Conservation (phyloP, 2,888 invertebrate genomes). For the Eueremaeus valkanovi region DNA sequence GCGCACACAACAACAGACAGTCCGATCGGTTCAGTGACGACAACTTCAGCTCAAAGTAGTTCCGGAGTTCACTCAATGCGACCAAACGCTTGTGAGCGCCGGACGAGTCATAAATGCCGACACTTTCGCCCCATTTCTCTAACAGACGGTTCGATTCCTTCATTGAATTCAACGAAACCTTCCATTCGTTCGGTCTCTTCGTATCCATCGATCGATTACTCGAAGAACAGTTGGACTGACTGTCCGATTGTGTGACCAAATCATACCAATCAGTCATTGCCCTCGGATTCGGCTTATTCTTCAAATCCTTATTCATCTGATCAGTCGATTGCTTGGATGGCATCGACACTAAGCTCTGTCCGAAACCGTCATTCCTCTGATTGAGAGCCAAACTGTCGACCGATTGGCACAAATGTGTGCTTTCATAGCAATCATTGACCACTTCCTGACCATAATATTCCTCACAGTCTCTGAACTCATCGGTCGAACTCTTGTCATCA, state of each 20-base stretch:
- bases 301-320: not conserved
- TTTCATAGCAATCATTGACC: not conserved
- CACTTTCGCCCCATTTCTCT: conserved; percentile 33
- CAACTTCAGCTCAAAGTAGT: conserved; percentile 20
- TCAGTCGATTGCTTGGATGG: no score
- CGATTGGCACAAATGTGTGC: not conserved
- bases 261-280: not conserved
- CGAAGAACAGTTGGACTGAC: not conserved
- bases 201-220: not conserved
- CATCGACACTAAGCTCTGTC: no score
- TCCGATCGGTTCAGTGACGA: not conserved
- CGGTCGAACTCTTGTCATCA: not conserved
- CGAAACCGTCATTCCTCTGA: no score
- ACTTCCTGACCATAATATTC: not conserved
- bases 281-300: not conserved
- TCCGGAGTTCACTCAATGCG: not conserved
- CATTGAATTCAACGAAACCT: not conserved
- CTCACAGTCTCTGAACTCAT: not conserved
- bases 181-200: not conserved
- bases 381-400: no score
- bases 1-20: not conserved
- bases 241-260: not conserved
- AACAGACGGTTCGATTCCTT: not conserved
- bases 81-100: conserved; percentile 15
- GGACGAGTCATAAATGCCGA: not conserved